Evolutionary conservation across 2,113 vertebrate species (phyloP), one percentile per base, ranked within the genome.

Genomic region (Echinops telfairi): DNA sequence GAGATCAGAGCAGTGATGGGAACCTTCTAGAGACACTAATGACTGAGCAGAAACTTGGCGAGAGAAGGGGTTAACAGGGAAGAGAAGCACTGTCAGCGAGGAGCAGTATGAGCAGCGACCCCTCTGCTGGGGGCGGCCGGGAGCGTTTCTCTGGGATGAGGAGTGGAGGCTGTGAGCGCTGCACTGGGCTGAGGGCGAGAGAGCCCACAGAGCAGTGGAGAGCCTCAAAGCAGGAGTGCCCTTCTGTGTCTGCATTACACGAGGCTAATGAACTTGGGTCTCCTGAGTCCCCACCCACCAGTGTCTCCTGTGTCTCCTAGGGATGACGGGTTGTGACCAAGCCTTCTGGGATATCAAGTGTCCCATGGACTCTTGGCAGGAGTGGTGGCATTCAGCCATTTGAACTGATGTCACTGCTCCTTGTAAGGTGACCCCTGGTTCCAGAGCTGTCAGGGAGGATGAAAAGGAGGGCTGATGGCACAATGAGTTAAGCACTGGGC

Each of bases 1-100:
- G 6, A 19, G 38, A 29, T 31, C 16, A 6, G 23, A 43, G 16
- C 31, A 8, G 25, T 5, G 5, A 0, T 1, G 43, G 33, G 10
- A 38, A 19, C 5, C 43, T 77, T 40, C 57, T 27, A 6, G 81
- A 53, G 43, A 60, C 66, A 1, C 6, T 7, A 31, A 10, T 2
- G 6, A 53, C 2, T 25, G 40, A 62, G 66, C 19, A 4, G 22
- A 25, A 53, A 47, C 38, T 58, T 62, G 82, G 68, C 33, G 31
- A 10, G 10, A 66, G 66, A 6, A 40, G 7, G 17, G 81, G 60
- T 84, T 60, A 1, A 1, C 29, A 53, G 36, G 66, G 15, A 33
- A 29, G 40, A 81, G 47, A 43, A 20, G 40, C 4, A 19, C 29
- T 29, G n/a, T 4, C 53, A n/a, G 19, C 47, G 78, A 16, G 66